Evolutionary conservation across 2,888 invertebrate genomes (phyloP).

Genomic region (Drepanosiphum platanoidis): DNA sequence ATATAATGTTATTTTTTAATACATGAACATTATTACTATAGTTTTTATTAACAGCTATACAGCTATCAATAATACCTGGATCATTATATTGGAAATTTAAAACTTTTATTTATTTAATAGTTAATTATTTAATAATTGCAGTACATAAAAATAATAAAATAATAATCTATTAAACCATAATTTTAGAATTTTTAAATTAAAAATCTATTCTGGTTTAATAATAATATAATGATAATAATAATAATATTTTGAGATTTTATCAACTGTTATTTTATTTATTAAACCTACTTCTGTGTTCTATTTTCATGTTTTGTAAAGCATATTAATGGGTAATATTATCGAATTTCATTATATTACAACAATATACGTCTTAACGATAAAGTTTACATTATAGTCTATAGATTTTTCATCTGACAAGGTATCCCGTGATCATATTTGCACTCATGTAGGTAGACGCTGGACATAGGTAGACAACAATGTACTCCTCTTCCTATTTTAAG

Average conservation of each 20-base stretch:
- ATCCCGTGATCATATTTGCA: slow-evolving; percentile 15
- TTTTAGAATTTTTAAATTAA: no score
- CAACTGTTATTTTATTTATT: background rate
- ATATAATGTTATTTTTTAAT: background rate
- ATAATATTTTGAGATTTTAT: background rate
- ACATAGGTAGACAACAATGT: slow-evolving; percentile 21
- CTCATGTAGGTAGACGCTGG: background rate
- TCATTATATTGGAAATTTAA: no score
- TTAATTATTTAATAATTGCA: no score
- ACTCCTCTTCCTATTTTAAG: slow-evolving; percentile 19
- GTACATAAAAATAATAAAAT: no score
- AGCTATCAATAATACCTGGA: no score
- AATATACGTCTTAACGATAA: background rate
- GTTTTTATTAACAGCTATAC: no score
- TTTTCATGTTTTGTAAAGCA: background rate
- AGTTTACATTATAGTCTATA: background rate
- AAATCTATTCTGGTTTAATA: no score
- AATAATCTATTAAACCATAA: no score
- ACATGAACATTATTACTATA: background rate
- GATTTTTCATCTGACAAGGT: background rate
- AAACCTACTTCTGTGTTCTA: background rate
- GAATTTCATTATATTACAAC: background rate
- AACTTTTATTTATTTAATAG: no score
- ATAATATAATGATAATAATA: no score
- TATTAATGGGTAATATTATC: background rate